Percentiles rank a stretch among this genome's conserved stretches.
phyloP scores from a whole-genome alignment of 2,888 invertebrate species.

The Sussaba pulchella region DNA sequence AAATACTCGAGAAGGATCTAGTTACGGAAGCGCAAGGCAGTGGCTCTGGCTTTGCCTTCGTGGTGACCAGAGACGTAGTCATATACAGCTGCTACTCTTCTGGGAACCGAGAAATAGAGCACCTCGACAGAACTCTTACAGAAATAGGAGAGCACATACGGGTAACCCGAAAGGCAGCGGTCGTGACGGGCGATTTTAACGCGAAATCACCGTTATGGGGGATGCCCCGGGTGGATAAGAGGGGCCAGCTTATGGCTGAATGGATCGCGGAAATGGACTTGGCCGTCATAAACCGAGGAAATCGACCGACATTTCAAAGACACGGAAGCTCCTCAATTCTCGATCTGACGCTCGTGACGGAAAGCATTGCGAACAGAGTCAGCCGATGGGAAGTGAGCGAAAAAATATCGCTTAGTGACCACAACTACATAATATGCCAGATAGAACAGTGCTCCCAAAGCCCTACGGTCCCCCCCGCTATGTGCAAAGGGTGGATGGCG shows the following conservation, averaged over 20 bases:
- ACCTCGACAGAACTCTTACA: conserved; percentile 45
- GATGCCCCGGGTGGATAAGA: conserved; percentile 46
- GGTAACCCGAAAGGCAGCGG: conserved; percentile 23
- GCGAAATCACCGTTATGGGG: conserved; percentile 67
- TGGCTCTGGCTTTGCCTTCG: conserved; percentile 52
- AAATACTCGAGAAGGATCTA: conserved; percentile 26
- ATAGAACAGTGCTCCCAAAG: background rate
- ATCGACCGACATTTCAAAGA: no score
- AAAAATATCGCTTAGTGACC: background rate
- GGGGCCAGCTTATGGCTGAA: conserved; percentile 53
- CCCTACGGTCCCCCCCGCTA: background rate
- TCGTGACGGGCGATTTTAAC: conserved; percentile 51
- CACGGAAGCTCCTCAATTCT: no score
- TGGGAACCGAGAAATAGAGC: conserved; percentile 14
- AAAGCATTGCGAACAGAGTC: background rate
- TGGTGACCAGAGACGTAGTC: background rate
- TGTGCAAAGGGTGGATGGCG: background rate
- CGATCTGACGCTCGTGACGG: background rate
- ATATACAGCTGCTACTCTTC: conserved; percentile 53
- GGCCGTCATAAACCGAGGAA: background rate
- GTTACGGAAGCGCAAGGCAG: conserved; percentile 29
- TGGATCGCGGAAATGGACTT: conserved; percentile 37
- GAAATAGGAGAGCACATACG: conserved; percentile 46
- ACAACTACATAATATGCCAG: background rate
- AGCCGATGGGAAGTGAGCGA: background rate